Percentiles rank a stretch among this genome's conserved stretches.
Conservation (phyloP, 2,113 vertebrate species). For the Melanerpes aurifrons region DNA sequence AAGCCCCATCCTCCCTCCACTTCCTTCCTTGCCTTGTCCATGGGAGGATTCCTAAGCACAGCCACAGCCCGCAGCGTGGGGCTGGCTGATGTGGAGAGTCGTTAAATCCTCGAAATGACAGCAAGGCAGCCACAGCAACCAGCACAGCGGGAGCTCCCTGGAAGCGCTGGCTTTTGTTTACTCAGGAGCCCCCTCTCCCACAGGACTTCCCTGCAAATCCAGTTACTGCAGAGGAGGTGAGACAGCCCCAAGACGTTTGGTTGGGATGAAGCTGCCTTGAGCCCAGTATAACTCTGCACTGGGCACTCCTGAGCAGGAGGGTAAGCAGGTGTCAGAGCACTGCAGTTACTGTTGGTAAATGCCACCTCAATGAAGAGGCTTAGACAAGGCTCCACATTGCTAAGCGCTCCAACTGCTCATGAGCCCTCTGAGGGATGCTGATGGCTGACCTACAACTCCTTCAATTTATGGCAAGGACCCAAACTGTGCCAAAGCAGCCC, state of each 20-base stretch:
- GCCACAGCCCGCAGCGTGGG: not conserved
- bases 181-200: not conserved
- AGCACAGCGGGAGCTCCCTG: not conserved
- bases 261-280: not conserved
- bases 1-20: slow-evolving; percentile 78
- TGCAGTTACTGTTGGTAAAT: not conserved
- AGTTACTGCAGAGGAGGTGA: not conserved
- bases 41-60: slow-evolving; percentile 68
- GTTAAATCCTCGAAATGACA: slow-evolving; percentile 31
- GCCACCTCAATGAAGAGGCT: not conserved
- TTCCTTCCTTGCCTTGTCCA: slow-evolving; percentile 84
- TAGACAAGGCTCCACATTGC: rapidly evolving
- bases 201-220: not conserved
- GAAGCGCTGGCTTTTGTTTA: not conserved
- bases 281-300: not conserved
- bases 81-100: not conserved
- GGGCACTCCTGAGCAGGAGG: not conserved
- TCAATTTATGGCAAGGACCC: not conserved
- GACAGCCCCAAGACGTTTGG: not conserved
- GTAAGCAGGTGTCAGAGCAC: not conserved
- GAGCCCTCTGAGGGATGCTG: not conserved
- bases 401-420: not conserved
- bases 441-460: not conserved
- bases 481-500: rapidly evolving
- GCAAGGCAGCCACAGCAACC: not conserved